phyloP scores from a whole-genome alignment of 2,797 vertebrate genomes.

The Mormyrus proboscirostris region DNA sequence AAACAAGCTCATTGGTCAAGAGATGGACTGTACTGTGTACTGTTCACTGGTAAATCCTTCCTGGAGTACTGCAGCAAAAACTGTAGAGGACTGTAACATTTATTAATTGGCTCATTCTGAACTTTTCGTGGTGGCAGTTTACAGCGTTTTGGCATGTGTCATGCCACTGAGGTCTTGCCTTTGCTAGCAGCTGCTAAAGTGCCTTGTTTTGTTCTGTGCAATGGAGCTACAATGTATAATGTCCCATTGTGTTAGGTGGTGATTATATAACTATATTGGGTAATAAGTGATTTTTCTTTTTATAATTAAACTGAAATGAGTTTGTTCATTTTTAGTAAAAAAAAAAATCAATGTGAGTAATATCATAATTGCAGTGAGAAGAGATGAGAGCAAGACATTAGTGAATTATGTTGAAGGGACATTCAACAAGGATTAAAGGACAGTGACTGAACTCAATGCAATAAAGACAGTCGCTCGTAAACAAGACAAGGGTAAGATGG shows the following conservation, averaged over 20 bases:
- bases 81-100: neutral
- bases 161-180: neutral
- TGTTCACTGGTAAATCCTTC: neutral
- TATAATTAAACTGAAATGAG: neutral
- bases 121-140: neutral
- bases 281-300: neutral
- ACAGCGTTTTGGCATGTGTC: neutral
- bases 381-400: neutral
- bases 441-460: neutral
- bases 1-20: constrained; percentile 32
- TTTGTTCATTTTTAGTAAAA: neutral
- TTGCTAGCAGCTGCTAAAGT: neutral
- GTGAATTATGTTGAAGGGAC: neutral
- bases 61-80: neutral
- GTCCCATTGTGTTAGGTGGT: neutral
- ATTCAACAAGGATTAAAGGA: neutral
- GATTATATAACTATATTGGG: neutral
- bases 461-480: neutral
- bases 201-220: neutral
- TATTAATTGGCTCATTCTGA: neutral
- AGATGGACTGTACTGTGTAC: neutral
- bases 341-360: neutral
- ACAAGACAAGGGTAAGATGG: neutral
- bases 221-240: neutral
- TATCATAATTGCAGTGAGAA: neutral